Percentiles rank a stretch among this genome's conserved stretches.
These are phyloP conservation scores for Cygnus atratus DNA, from an alignment of 2,113 vertebrate species.

Conservation along the genomic window DNA sequence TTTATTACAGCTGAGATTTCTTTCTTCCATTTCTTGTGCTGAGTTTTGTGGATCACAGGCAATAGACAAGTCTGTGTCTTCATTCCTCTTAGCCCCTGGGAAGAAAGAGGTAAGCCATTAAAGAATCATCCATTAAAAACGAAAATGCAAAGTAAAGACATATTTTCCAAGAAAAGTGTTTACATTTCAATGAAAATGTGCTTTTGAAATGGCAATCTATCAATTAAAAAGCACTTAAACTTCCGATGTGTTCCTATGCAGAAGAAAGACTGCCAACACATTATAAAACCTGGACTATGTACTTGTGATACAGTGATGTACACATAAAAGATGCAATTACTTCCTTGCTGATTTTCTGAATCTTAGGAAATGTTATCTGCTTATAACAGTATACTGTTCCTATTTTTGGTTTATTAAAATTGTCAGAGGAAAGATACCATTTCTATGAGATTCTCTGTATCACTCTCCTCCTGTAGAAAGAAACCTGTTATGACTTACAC, in stretches of 20 bases:
- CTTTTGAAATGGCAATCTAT: slow-evolving; percentile 12
- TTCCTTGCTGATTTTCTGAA: background rate
- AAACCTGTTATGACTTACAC: background rate
- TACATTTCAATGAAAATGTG: background rate
- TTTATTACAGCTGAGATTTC: background rate
- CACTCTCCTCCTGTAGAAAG: background rate
- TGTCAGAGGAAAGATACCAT: background rate
- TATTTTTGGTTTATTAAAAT: background rate
- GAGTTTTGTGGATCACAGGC: background rate
- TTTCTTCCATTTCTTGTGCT: background rate
- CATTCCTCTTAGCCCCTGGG: background rate
- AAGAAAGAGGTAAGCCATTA: background rate
- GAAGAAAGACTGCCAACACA: background rate
- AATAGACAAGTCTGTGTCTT: background rate
- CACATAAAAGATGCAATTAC: background rate
- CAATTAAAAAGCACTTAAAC: background rate
- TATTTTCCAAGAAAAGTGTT: background rate
- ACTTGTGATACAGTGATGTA: background rate
- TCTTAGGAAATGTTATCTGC: background rate
- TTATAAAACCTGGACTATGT: background rate
- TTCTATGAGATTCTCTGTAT: background rate
- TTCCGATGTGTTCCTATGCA: background rate
- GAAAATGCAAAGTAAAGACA: background rate
- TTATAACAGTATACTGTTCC: background rate
- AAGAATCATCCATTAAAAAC: background rate